Evolutionary conservation across 2,888 invertebrate genomes (phyloP).

Genomic region (Hirtodrosophila duncani): DNA sequence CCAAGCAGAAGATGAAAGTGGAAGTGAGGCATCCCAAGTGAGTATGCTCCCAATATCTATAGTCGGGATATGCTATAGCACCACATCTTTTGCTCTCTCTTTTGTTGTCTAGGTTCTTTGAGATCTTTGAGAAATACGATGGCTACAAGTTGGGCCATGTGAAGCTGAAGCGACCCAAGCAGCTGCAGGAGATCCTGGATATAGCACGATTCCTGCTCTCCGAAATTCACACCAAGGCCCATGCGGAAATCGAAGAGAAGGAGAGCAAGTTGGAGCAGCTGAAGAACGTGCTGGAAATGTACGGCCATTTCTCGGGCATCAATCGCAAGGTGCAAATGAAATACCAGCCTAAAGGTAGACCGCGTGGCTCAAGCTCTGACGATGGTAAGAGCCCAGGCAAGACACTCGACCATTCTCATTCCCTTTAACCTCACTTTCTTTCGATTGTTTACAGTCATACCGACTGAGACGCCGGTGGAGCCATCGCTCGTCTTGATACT

Average conservation of each 20-base stretch:
- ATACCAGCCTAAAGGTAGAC: slow-evolving; percentile 96
- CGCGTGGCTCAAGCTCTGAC: slow-evolving; percentile 94
- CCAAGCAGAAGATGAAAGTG: slow-evolving; percentile 99
- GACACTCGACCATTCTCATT: too few species aligned
- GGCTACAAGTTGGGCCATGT: slow-evolving; percentile 97
- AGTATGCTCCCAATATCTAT: slow-evolving; percentile 18
- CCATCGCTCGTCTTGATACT: slow-evolving; percentile 97
- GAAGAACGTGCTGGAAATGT: slow-evolving; percentile 99
- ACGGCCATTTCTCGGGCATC: slow-evolving; percentile 99
- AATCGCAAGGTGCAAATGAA: slow-evolving; percentile 99
- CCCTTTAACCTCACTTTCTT: too few species aligned
- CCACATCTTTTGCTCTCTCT: neutral
- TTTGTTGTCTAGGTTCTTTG: slow-evolving; percentile 88
- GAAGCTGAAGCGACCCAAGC: slow-evolving; percentile 97
- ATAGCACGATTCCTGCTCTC: slow-evolving; percentile 93
- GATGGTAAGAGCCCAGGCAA: slow-evolving; percentile 93
- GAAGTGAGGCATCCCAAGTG: slow-evolving; percentile 97
- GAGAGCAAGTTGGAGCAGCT: slow-evolving; percentile 97
- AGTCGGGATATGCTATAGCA: neutral
- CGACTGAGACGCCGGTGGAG: slow-evolving; percentile 89
- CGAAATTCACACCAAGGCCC: slow-evolving; percentile 92
- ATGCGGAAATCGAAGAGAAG: slow-evolving; percentile 96
- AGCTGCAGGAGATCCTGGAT: slow-evolving; percentile 97
- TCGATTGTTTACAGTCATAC: neutral
- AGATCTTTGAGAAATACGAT: slow-evolving; percentile 98